Percentiles rank a stretch among this genome's conserved stretches.
Conservation (phyloP, 2,113 vertebrate species). For the Hylia prasina region DNA sequence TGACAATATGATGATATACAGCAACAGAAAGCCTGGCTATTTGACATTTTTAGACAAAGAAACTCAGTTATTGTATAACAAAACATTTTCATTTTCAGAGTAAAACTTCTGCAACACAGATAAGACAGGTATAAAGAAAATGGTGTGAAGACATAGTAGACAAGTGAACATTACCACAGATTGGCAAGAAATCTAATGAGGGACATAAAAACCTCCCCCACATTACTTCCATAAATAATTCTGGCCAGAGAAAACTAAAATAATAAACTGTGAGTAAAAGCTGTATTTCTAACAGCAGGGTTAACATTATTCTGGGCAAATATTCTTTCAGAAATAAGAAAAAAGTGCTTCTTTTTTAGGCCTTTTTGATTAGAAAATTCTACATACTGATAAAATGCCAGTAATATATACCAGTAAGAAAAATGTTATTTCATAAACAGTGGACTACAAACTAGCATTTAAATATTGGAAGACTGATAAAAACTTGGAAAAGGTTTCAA, state of each 20-base stretch:
- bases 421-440: background rate
- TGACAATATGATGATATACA: background rate
- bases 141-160: background rate
- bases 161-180: background rate
- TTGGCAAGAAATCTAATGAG: background rate
- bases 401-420: background rate
- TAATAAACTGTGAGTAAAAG: background rate
- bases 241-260: background rate
- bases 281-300: background rate
- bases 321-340: background rate
- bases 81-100: background rate
- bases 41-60: background rate
- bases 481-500: background rate
- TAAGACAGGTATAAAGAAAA: background rate
- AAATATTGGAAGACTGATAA: background rate
- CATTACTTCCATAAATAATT: background rate
- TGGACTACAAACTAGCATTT: background rate
- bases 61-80: background rate
- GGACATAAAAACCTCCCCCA: background rate
- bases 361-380: background rate
- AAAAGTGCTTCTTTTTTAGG: background rate
- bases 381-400: background rate
- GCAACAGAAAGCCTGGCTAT: background rate
- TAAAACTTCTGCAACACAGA: background rate
- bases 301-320: background rate